Base-by-base conservation (phyloP, 2,113 vertebrate genomes). In the Synchiropus splendidus region DNA sequence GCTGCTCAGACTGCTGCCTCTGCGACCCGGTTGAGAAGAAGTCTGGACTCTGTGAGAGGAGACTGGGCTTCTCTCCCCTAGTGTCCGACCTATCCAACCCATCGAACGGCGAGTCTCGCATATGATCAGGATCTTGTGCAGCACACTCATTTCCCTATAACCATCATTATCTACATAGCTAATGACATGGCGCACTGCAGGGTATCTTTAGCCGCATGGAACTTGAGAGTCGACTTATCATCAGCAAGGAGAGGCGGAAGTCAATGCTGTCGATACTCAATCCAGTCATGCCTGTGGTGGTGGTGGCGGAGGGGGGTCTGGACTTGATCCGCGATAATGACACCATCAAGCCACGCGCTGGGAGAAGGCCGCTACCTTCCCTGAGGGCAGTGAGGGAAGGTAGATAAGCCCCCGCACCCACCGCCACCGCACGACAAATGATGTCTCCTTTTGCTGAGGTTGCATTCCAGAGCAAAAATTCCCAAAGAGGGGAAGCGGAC, bases 291-390 rank as follows among this genome's bases (percentile, higher is more conserved):
- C 55, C 72, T 58, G 42, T 72, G 56, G 54, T 63, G 56, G 15
- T 52, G 55, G 30, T 45, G 48, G 43, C 48, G 53, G 42, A 38
- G 42, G 17, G 58, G 37, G 39, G 53, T 57, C 68, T 48, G 43
- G 69, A 55, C 50, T 43, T 67, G 64, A 81, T 67, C 57, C 54
- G 35, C 61, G 61, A 74, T 70, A 72, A 76, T 75, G 64, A 74
- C 64, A 64, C 59, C 59, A 57, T 72, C 54, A 43, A 47, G 31
- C 27, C 43, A 67, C 69, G 55, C 37, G 50, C 57, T 46, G 46
- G 38, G 51, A 42, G 42, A 31, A 55, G 60, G 9, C 51, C 38
- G 54, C 31, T 47, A 11, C 44, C 59, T 55, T 59, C 42, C 56
- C 49, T 44, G 8, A 6, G 46, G 65, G 47, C 37, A 33, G 42